Base-by-base conservation (phyloP, 37 sponge, comb jelly and placozoan genomes). In the Hormiphora californensis region DNA sequence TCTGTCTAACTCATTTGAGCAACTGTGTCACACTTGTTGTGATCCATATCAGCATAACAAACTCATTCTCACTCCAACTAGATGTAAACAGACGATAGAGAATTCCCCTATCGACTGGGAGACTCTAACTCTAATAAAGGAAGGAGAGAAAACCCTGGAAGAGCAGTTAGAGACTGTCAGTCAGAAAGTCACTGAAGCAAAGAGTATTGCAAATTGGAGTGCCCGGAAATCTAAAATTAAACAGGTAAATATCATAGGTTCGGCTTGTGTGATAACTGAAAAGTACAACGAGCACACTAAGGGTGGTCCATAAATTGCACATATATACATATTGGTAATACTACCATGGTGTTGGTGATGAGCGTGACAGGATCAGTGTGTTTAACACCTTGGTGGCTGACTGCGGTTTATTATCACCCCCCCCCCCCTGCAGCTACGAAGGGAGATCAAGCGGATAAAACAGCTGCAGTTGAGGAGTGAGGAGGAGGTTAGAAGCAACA, bases 131-230 rank as follows among this genome's bases (percentile, higher is more conserved):
- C 86, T 57, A 34, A 63, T 92, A 39, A 91, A 94, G n/a, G 91
- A 92, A 87, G 55, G 88, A 43, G 39, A 89, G 43, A 90, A 94
- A 87, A 54, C 87, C 32, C 89, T 94, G 63, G 89, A 92, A 85
- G 91, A 94, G 85, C 91, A 91, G 86, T 89, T 92, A 0, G 38
- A 43, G 30, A 62, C 63, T 28, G 40, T 89, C 63, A 85, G 67
- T 15, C 32, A 63, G 9, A 89, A 86, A 63, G n/a, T 57, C 32
- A 32, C 57, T 89, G 85, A 89, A 91, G 88, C 87, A 54, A 55
- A 85, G 63, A 38, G 69, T 53, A 86, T 89, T 11, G 35, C 85
- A 17, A 39, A 54, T 22, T 21, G 69, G 43, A 36, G 87, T 28
- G 46, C 85, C 34, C 19, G 86, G 57, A 63, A 22, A 31, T 68